Conservation (phyloP, 2,888 invertebrate species). For the Sclerodermus sp. region DNA sequence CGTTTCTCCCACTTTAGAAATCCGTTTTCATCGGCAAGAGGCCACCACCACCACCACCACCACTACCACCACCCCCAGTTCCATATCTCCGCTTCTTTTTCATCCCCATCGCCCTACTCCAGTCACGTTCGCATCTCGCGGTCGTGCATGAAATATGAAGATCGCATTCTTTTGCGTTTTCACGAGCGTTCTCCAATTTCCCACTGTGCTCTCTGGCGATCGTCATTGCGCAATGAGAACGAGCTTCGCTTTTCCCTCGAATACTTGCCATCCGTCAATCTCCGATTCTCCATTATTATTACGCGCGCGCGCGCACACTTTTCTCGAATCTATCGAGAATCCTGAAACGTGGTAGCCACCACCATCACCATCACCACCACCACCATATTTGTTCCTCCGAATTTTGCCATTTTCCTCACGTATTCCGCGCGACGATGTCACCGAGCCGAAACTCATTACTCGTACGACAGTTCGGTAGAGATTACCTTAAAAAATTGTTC, state of each 20-base stretch:
- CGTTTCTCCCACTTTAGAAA: conserved; percentile 6
- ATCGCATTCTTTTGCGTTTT: conserved; percentile 17
- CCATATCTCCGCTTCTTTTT: background rate
- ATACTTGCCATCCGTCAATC: too few species aligned
- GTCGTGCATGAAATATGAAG: conserved; percentile 21
- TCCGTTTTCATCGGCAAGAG: background rate
- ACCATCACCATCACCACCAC: too few species aligned
- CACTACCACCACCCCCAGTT: background rate
- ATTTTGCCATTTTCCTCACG: too few species aligned
- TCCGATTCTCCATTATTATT: too few species aligned
- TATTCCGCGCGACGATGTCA: too few species aligned
- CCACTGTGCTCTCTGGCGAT: conserved; percentile 6
- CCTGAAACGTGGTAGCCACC: too few species aligned
- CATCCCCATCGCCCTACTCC: background rate
- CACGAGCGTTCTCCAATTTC: conserved; percentile 11
- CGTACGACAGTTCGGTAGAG: too few species aligned
- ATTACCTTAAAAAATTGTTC: too few species aligned
- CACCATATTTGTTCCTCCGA: too few species aligned
- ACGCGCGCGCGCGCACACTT: too few species aligned
- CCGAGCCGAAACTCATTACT: too few species aligned
- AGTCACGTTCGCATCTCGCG: conserved; percentile 14
- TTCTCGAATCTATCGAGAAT: too few species aligned
- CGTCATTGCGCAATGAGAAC: background rate
- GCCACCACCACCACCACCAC: background rate
- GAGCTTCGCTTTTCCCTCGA: background rate